These are phyloP conservation scores for Cephalopholis sonnerati DNA, from an alignment of 2,113 vertebrate genomes.

Conservation along the genomic window DNA sequence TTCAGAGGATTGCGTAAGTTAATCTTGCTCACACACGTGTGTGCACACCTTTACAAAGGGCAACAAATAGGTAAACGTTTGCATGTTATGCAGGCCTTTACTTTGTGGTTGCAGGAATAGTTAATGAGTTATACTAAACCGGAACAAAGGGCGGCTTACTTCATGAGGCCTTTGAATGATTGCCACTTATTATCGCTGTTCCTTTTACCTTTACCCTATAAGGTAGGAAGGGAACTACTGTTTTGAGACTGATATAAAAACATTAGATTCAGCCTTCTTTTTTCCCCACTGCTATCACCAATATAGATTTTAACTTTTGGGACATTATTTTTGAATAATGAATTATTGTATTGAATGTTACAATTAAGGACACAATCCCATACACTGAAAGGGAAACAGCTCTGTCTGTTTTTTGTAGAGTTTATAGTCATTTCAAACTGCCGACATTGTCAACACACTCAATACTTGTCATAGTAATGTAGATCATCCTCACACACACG, in stretches of 20 bases:
- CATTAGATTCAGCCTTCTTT: neutral
- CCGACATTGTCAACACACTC: neutral
- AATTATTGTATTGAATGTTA: neutral
- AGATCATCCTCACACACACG: neutral
- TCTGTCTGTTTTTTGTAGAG: neutral
- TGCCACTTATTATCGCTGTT: neutral
- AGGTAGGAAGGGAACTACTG: neutral
- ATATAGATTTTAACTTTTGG: no score
- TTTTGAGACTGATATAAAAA: neutral
- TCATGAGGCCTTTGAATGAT: neutral
- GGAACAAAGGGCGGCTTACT: slow-evolving; percentile 19
- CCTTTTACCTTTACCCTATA: neutral
- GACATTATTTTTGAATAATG: neutral
- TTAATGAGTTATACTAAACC: slow-evolving; percentile 52
- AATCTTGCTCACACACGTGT: neutral
- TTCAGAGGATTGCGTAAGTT: slow-evolving; percentile 98
- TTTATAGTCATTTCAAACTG: neutral
- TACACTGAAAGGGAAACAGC: neutral
- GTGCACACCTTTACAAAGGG: slow-evolving; percentile 19
- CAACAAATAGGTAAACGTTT: slow-evolving; percentile 17
- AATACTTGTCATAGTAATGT: neutral
- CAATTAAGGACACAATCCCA: neutral
- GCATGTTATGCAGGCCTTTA: slow-evolving; percentile 16
- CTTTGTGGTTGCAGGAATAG: slow-evolving; percentile 4
- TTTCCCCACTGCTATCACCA: no score